Evolutionary conservation across 2,888 invertebrate genomes (phyloP).

Genomic region (Dexiosoma caninum): DNA sequence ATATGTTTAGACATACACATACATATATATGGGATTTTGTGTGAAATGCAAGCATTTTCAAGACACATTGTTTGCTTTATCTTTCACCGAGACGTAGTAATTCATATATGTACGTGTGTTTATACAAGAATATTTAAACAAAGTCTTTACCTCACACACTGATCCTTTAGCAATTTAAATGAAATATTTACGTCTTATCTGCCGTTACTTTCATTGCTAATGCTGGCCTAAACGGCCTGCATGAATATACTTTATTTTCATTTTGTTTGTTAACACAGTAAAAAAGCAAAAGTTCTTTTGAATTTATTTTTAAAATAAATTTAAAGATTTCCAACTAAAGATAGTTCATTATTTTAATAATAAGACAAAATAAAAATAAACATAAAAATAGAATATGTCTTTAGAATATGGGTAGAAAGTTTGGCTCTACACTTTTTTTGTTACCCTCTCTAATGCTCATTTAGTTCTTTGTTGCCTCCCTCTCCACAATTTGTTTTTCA

Average conservation of each 20-base stretch:
- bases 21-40: no score
- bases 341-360: conserved; percentile 5
- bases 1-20: no score
- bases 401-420: background rate
- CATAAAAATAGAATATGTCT: no score
- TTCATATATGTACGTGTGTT: background rate
- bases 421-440: background rate
- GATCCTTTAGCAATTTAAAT: background rate
- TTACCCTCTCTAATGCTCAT: background rate
- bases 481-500: conserved; percentile 33
- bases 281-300: conserved; percentile 9
- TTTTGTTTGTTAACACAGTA: conserved; percentile 11
- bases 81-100: background rate
- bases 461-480: background rate
- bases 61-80: background rate
- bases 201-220: background rate
- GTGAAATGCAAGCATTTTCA: background rate
- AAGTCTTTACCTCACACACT: background rate
- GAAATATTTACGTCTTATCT: conserved; percentile 8
- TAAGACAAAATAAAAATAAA: no score
- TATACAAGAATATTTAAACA: background rate
- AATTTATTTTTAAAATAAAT: conserved; percentile 8
- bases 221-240: background rate
- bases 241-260: conserved; percentile 13
- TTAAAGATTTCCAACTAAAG: background rate